Conservation (phyloP, 2,797 vertebrate species). For the Esox masquinongy region DNA sequence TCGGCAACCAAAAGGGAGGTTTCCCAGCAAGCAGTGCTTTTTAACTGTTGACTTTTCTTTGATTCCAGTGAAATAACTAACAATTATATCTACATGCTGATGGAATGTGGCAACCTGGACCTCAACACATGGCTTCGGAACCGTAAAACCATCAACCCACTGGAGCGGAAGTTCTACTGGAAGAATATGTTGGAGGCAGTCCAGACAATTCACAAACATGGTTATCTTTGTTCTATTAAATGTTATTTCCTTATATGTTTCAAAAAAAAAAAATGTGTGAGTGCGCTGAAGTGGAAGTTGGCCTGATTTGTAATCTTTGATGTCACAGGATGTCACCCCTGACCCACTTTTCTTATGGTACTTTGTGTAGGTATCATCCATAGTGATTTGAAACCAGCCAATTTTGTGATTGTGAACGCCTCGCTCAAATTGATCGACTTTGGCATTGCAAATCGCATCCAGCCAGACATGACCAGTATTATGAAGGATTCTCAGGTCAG, state of each 20-base stretch:
- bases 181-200: constrained; percentile 98
- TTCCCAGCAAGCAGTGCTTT: neutral
- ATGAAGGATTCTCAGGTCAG: constrained; percentile 93
- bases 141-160: constrained; percentile 85
- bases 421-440: constrained; percentile 97
- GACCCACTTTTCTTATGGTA: neutral
- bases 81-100: constrained; percentile 92
- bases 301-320: too few relatives aligned
- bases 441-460: constrained; percentile 96
- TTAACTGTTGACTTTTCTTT: constrained; percentile 9
- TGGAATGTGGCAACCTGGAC: constrained; percentile 97
- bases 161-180: constrained; percentile 97
- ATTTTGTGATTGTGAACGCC: constrained; percentile 95
- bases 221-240: constrained; percentile 58
- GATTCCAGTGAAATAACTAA: constrained; percentile 88
- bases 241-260: neutral
- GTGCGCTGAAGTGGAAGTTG: too few relatives aligned
- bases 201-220: constrained; percentile 92
- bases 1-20: too few relatives aligned
- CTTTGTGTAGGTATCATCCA: constrained; percentile 87
- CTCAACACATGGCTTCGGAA: constrained; percentile 96
- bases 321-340: too few relatives aligned
- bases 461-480: constrained; percentile 96
- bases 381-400: constrained; percentile 96
- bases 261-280: too few relatives aligned